Evolutionary conservation across 2,888 invertebrate genomes (phyloP), one percentile per base, ranked within the genome.

Genomic region (Thereva unica): DNA sequence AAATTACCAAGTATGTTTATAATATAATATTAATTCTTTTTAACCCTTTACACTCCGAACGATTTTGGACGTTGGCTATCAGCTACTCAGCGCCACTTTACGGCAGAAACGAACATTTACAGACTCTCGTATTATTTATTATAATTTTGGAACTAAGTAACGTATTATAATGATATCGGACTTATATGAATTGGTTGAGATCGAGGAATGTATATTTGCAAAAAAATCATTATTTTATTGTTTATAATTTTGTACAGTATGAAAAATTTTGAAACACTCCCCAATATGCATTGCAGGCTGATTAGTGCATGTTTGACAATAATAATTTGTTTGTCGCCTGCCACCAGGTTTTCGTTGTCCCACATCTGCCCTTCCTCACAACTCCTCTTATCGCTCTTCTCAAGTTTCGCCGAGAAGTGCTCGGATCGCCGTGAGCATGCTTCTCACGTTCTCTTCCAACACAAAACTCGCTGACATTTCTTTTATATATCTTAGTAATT

Each of bases 261-360:
- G 45, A 9, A 10, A 45, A 6, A 45, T 9, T 45, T 9, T 45
- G 9, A 45, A 45, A 9, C 45, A 45, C 4, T 45, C 45, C 45
- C 45, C 45, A 45, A 45, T 45, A 45, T 45, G 45, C 45, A 45
- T 45, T 45, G 45, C 45, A 6, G 45, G 45, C 9, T 45, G 5
- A 9, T 45, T 45, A 6, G 45, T 45, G 9, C 45, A 45, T 9
- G 45, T 45, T 9, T 45, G 5, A 45, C 45, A 45, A 9, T 45
- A 45, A 45, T 6, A 45, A 45, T 4, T 45, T 4, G 45, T 45
- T 45, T 9, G 45, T 4, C 45, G 45, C 9, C 45, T 45, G 4
- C 9, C 45, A 45, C 45, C 5, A 45, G 45, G 45, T 45, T 9
- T 45, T 45, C n/a, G n/a, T n/a, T n/a, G n/a, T n/a, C n/a, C n/a